Percentiles rank a stretch among this genome's conserved stretches.
Evolutionary conservation across 2,113 vertebrate genomes (phyloP).

Genomic region (Garra rufa): DNA sequence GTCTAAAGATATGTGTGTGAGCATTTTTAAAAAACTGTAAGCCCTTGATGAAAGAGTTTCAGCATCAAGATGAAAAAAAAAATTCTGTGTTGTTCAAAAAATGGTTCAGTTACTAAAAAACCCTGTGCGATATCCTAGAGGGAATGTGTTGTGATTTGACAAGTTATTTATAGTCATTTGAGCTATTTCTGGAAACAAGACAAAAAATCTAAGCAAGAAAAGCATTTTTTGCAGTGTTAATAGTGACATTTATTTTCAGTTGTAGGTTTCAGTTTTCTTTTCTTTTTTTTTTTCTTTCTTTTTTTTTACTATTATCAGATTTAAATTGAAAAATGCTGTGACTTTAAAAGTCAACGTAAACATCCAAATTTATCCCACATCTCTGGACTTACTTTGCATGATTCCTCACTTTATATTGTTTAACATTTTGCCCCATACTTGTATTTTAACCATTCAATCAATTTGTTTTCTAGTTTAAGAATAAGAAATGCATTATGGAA

Average conservation of each 20-base stretch:
- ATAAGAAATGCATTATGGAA: not conserved
- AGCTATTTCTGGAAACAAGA: not conserved
- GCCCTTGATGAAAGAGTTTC: not conserved
- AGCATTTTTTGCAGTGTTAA: too few relatives aligned
- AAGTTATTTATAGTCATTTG: not conserved
- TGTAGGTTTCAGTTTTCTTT: too few relatives aligned
- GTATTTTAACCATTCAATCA: not conserved
- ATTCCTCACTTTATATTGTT: not conserved
- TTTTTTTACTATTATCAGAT: too few relatives aligned
- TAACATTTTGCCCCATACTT: not conserved
- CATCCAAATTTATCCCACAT: not conserved
- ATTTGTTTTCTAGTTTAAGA: not conserved
- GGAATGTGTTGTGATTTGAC: not conserved
- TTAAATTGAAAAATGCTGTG: too few relatives aligned
- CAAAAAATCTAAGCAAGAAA: too few relatives aligned
- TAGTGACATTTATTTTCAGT: too few relatives aligned
- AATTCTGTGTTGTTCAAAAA: not conserved
- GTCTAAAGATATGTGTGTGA: too few relatives aligned
- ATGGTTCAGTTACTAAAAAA: not conserved
- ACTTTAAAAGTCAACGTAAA: not conserved
- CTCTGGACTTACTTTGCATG: not conserved
- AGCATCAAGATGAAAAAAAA: not conserved
- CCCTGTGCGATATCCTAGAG: not conserved
- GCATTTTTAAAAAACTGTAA: too few relatives aligned
- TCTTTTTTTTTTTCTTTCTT: too few relatives aligned